These are phyloP conservation scores for Bothrops jararaca DNA, from an alignment of 2,113 vertebrate genomes.

Conservation along the genomic window DNA sequence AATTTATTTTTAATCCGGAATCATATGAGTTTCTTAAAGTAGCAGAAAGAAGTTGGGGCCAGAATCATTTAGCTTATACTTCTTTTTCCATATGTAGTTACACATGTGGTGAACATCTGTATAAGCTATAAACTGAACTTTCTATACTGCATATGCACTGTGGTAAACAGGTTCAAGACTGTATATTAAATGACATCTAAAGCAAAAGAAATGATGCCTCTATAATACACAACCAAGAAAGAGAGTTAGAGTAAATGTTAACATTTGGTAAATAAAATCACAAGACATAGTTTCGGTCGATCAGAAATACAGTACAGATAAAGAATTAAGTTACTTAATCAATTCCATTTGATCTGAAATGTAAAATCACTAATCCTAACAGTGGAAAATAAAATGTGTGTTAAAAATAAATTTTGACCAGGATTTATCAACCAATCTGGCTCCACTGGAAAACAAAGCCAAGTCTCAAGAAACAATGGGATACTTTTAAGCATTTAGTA, in stretches of 20 bases:
- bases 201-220: slow-evolving; percentile 15
- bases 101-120: slow-evolving; percentile 71
- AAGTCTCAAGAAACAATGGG: slow-evolving; percentile 45
- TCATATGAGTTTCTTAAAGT: slow-evolving; percentile 49
- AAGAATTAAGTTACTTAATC: slow-evolving; percentile 22
- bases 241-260: slow-evolving; percentile 14
- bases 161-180: slow-evolving; percentile 13
- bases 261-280: slow-evolving; percentile 22
- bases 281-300: not conserved
- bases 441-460: slow-evolving; percentile 54
- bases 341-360: slow-evolving; percentile 23
- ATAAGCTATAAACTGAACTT: slow-evolving; percentile 51
- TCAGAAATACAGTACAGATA: slow-evolving; percentile 34
- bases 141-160: slow-evolving; percentile 38
- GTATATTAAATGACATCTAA: slow-evolving; percentile 27
- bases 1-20: slow-evolving; percentile 41
- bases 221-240: not conserved
- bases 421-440: slow-evolving; percentile 45
- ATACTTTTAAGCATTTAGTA: slow-evolving; percentile 8
- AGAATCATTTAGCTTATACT: slow-evolving; percentile 51
- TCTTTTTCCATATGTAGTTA: slow-evolving; percentile 54
- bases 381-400: slow-evolving; percentile 4
- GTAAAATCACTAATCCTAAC: slow-evolving; percentile 17
- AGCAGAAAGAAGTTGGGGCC: slow-evolving; percentile 24
- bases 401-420: slow-evolving; percentile 56